Evolutionary conservation across 2,113 vertebrate species (phyloP).

Genomic region (Campylomormyrus numenius): DNA sequence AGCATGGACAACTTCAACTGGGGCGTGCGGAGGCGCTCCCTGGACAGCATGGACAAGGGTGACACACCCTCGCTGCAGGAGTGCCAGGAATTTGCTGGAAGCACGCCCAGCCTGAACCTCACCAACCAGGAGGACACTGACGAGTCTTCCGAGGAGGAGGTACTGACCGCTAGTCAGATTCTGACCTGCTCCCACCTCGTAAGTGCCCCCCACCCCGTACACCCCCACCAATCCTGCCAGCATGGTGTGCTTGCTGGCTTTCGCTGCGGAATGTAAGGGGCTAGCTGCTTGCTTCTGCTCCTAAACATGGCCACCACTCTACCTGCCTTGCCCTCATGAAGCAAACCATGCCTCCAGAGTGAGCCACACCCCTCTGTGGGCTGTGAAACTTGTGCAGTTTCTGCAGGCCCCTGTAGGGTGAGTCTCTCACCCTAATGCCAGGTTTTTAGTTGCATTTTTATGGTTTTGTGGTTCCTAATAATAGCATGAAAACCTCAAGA

Average conservation of each 20-base stretch:
- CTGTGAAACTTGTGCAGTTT: background rate
- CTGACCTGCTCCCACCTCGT: constrained; percentile 85
- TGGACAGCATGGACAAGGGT: constrained; percentile 97
- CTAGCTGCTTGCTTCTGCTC: constrained; percentile 59
- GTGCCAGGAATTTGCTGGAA: constrained; percentile 78
- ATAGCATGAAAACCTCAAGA: background rate
- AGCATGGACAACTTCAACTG: constrained; percentile 99
- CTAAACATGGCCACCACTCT: constrained; percentile 31
- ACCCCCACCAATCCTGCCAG: constrained; percentile 13
- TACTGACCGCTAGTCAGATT: constrained; percentile 91
- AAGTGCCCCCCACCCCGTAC: constrained; percentile 45
- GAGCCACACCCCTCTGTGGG: background rate
- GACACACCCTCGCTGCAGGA: constrained; percentile 93
- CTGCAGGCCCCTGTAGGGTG: background rate
- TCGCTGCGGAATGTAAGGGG: constrained; percentile 38
- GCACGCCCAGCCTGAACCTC: constrained; percentile 92
- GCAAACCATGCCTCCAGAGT: background rate
- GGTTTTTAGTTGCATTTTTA: background rate
- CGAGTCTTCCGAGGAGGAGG: constrained; percentile 97
- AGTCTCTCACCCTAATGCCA: background rate
- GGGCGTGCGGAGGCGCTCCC: constrained; percentile 90
- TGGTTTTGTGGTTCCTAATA: background rate
- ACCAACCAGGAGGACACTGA: constrained; percentile 97
- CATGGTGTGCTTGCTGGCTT: constrained; percentile 49
- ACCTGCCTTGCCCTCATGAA: background rate